Evolutionary conservation across 2,888 invertebrate species (phyloP).

Genomic region (Agrotis segetum): DNA sequence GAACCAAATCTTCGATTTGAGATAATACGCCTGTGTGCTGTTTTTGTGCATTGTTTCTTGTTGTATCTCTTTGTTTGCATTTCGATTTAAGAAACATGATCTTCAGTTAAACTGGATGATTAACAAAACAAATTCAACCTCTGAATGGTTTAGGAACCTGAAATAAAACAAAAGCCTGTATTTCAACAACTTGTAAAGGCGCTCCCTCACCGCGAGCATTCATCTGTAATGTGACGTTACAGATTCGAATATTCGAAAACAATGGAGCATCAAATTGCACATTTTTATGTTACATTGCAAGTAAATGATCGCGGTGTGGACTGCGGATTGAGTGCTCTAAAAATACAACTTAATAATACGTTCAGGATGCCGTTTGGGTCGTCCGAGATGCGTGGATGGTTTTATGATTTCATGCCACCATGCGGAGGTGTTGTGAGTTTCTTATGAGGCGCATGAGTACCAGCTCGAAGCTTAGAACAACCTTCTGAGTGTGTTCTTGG

Average conservation of each 20-base stretch:
- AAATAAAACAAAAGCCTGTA: background rate
- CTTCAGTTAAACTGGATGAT: slow-evolving; percentile 3
- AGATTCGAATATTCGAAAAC: too few species aligned
- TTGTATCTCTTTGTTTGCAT: background rate
- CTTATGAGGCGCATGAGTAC: background rate
- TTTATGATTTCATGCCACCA: too few species aligned
- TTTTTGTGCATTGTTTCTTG: background rate
- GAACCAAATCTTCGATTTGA: background rate
- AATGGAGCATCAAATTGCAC: too few species aligned
- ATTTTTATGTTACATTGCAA: too few species aligned
- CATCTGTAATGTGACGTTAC: too few species aligned
- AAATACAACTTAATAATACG: too few species aligned
- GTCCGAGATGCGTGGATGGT: background rate
- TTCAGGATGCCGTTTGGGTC: too few species aligned
- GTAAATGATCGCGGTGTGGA: too few species aligned
- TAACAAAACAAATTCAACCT: background rate
- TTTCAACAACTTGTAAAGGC: background rate
- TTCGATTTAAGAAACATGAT: slow-evolving; percentile 24
- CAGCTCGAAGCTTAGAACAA: too few species aligned
- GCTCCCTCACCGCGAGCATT: too few species aligned
- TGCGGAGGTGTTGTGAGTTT: background rate
- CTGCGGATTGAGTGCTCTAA: too few species aligned
- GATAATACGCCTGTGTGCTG: background rate
- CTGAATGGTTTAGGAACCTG: background rate
- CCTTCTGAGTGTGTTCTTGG: too few species aligned